Base-by-base conservation (phyloP, 2,113 vertebrate species). In the Cyprinodon tularosa region DNA sequence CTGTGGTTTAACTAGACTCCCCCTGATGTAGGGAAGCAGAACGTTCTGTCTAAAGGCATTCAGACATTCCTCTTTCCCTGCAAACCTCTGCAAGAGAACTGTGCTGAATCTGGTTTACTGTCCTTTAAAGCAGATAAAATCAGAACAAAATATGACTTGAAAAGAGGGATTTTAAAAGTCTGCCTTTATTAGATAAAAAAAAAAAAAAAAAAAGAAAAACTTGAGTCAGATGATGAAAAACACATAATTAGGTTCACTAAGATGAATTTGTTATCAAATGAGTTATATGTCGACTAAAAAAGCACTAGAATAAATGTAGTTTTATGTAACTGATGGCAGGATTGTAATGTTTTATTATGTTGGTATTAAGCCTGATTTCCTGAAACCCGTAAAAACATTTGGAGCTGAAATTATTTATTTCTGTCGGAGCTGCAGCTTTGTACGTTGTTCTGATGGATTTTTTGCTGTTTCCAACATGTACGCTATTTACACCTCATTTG, bases 401-500 rank as follows among this genome's bases (percentile, higher is more conserved):
- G 77, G 68, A 86, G 79, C 73, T 79, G 77, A 85, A 78, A 86
- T 69, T 36, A 38, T 81, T 57, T 78, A 63, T 77, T 91, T 90
- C 92, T 91, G 73, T 77, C 90, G 91, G 82, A 48, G 79, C 63
- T 87, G 84, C 82, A 70, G 20, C 62, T 77, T 84, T 86, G 50
- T 17, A 39, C 57, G 66, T 67, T 71, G 48, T 78, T 14, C 63
- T 78, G 76, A 84, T 80, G 10, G 76, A 86, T 90, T 78, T 88
- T 83, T 82, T 72, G 76, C 82, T 86, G 80, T 92, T 91, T 80
- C 88, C 91, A 85, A 84, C 75, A 71, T 83, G 88, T 91, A 86
- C 81, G 74, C 71, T 90, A 78, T 92, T 91, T 92, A 87, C 87
- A 89, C 84, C 88, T 90, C 69, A 77, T 88, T 89, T 86, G 62